phyloP scores from a whole-genome alignment of 2,888 invertebrate species.

The Steinernema hermaphroditum region DNA sequence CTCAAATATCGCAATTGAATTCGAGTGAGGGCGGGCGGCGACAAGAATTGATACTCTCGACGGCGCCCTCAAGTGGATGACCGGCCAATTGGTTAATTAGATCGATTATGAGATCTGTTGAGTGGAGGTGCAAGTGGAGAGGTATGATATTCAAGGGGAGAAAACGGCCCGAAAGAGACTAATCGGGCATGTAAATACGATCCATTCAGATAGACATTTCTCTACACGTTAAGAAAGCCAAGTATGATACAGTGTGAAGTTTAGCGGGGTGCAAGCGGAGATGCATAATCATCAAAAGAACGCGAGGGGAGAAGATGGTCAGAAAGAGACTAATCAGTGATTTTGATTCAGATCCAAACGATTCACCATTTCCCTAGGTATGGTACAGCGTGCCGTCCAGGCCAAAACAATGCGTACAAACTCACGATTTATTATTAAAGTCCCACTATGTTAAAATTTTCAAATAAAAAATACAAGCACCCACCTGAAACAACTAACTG shows the following conservation, averaged over 20 bases:
- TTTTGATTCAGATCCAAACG: no score
- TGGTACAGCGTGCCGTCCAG: no score
- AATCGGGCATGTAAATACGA: neutral
- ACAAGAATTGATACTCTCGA: constrained; percentile 12
- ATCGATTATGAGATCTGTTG: neutral
- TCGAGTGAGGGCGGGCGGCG: neutral
- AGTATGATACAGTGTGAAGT: neutral
- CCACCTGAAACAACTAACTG: neutral
- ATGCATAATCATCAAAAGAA: no score
- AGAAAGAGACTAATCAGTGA: no score
- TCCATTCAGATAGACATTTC: neutral
- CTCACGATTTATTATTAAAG: no score
- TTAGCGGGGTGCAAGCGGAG: neutral
- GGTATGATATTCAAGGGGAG: neutral
- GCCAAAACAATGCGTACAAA: no score
- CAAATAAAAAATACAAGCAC: neutral
- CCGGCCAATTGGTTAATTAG: neutral
- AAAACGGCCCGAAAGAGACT: neutral
- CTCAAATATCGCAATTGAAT: neutral
- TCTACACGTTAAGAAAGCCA: neutral
- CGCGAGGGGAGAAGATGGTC: no score
- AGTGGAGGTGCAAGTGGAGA: neutral
- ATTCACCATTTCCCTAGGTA: no score
- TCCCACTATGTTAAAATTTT: no score
- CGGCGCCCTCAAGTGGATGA: neutral